phyloP scores from a whole-genome alignment of 2,113 vertebrate genomes.

The Psilopogon haemacephalus region DNA sequence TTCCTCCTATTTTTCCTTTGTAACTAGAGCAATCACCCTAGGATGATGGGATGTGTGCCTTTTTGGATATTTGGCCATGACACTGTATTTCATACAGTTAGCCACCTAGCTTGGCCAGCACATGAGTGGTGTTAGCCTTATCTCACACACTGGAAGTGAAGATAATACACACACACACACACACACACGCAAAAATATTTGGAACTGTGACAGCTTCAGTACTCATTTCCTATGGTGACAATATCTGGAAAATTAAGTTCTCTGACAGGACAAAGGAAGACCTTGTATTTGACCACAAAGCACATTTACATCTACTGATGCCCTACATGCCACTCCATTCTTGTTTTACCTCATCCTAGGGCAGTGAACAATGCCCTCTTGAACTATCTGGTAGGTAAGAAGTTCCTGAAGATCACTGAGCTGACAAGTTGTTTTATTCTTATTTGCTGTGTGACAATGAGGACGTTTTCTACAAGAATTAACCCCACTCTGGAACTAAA shows the following conservation, averaged over 20 bases:
- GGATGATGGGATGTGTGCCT: accelerated
- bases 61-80: neutral
- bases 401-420: neutral
- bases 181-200: neutral
- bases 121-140: neutral
- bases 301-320: neutral
- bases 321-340: neutral
- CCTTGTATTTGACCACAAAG: neutral
- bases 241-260: neutral
- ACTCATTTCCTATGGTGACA: neutral
- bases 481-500: neutral
- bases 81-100: accelerated
- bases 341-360: neutral
- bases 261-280: neutral
- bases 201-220: neutral
- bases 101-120: neutral
- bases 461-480: neutral
- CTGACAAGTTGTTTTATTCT: neutral
- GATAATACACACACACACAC: neutral
- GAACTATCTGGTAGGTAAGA: neutral
- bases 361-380: neutral
- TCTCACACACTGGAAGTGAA: neutral
- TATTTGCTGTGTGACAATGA: neutral
- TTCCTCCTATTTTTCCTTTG: neutral
- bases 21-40: neutral